Percentiles rank a stretch among this genome's conserved stretches.
These are phyloP conservation scores for Ramphastos sulfuratus DNA, from an alignment of 2,113 vertebrate genomes.

Conservation along the genomic window DNA sequence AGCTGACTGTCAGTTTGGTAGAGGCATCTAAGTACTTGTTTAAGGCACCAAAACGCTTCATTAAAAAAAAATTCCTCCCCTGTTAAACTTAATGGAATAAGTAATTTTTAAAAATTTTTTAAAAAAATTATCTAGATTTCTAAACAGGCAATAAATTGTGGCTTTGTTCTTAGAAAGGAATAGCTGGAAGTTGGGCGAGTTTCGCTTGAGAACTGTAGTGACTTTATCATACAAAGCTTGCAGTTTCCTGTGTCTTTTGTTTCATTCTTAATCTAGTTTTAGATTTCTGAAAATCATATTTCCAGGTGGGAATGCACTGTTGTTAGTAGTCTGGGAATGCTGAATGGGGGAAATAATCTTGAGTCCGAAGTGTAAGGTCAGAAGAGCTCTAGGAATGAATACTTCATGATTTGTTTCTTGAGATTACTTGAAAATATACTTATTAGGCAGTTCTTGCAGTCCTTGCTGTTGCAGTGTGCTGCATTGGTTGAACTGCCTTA, in stretches of 20 bases:
- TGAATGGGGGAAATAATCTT: neutral
- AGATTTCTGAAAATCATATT: neutral
- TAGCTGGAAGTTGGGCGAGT: constrained; percentile 19
- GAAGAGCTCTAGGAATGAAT: neutral
- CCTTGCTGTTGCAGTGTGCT: neutral
- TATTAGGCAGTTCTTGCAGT: neutral
- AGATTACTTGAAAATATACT: neutral
- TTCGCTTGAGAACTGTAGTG: neutral
- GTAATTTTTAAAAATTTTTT: too few relatives aligned
- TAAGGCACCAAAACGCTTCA: neutral
- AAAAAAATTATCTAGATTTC: neutral
- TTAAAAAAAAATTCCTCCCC: neutral
- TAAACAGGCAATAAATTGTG: neutral
- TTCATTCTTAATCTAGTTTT: constrained; percentile 2
- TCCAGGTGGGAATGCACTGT: neutral
- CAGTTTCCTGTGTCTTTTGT: neutral
- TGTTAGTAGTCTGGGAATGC: neutral
- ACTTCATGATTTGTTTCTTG: neutral
- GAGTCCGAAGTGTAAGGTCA: neutral
- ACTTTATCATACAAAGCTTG: neutral
- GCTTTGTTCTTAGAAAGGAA: constrained; percentile 7
- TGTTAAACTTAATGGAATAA: neutral
- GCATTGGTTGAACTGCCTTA: neutral
- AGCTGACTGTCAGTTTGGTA: neutral
- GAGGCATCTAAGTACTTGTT: neutral